These are phyloP conservation scores for Apocheima hispidaria DNA, from an alignment of 2,888 invertebrate genomes.

Conservation along the genomic window DNA sequence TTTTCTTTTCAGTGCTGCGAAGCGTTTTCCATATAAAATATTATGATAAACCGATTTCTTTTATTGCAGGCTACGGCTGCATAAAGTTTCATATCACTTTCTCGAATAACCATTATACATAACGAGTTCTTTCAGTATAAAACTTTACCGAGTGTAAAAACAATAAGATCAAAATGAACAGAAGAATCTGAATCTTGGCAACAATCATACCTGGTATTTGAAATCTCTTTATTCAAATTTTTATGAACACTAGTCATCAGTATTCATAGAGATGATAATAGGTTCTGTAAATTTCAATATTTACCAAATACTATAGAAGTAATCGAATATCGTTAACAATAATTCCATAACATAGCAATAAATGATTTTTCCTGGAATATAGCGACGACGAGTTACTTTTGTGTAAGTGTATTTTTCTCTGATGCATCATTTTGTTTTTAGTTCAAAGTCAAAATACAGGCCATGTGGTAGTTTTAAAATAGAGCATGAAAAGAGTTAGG, in stretches of 20 bases:
- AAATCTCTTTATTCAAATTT: slow-evolving; percentile 14
- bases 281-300: background rate
- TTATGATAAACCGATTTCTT: slow-evolving; percentile 52
- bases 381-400: too few relatives aligned
- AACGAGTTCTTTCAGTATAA: slow-evolving; percentile 18
- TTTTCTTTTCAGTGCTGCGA: too few relatives aligned
- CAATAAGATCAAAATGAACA: slow-evolving; percentile 25
- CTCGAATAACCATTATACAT: slow-evolving; percentile 36
- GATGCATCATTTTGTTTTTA: background rate
- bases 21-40: slow-evolving; percentile 51
- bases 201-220: slow-evolving; percentile 10
- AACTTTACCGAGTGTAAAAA: slow-evolving; percentile 24
- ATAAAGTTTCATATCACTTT: slow-evolving; percentile 43
- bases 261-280: slow-evolving; percentile 17
- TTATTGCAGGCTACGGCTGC: slow-evolving; percentile 49
- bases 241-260: slow-evolving; percentile 14
- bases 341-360: too few relatives aligned
- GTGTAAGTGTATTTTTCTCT: too few relatives aligned
- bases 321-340: too few relatives aligned
- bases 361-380: too few relatives aligned
- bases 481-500: background rate
- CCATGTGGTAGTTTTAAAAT: background rate
- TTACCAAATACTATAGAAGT: background rate
- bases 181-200: slow-evolving; percentile 18
- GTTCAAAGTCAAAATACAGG: background rate